A percentile compares a stretch with the other conserved stretches of the same genome.
phyloP scores from a whole-genome alignment of 2,797 vertebrate species.

The Vespertilio murinus region DNA sequence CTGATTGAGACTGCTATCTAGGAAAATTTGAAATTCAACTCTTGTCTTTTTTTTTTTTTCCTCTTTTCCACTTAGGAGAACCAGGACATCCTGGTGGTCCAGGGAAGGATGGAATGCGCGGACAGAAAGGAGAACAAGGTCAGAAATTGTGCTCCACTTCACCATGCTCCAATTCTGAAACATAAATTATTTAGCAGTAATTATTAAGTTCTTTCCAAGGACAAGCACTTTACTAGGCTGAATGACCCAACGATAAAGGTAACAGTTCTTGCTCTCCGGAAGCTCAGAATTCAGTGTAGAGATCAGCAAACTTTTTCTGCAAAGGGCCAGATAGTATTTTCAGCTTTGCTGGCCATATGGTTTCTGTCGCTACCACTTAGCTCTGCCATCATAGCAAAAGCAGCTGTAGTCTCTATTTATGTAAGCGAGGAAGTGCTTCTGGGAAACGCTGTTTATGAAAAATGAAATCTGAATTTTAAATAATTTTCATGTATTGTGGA shows the following conservation, averaged over 20 bases:
- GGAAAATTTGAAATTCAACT: not conserved
- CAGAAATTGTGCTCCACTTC: constrained; percentile 60
- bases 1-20: not conserved
- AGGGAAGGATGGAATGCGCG: constrained; percentile 87
- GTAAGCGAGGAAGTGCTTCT: not conserved
- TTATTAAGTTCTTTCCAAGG: not conserved
- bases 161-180: not conserved
- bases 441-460: not conserved
- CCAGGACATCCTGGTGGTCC: constrained; percentile 85
- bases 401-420: rapidly evolving
- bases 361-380: not conserved
- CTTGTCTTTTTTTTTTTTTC: not conserved
- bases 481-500: not conserved
- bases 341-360: rapidly evolving
- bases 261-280: not conserved
- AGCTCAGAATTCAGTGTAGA: not conserved
- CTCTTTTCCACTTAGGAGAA: constrained; percentile 84
- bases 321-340: not conserved
- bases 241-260: rapidly evolving
- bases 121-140: constrained; percentile 92
- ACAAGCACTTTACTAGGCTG: not conserved
- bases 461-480: not conserved
- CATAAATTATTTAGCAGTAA: rapidly evolving
- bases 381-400: rapidly evolving
- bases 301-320: not conserved